These are phyloP conservation scores for Cephus pulcher DNA, from an alignment of 2,888 invertebrate genomes.

Conservation along the genomic window DNA sequence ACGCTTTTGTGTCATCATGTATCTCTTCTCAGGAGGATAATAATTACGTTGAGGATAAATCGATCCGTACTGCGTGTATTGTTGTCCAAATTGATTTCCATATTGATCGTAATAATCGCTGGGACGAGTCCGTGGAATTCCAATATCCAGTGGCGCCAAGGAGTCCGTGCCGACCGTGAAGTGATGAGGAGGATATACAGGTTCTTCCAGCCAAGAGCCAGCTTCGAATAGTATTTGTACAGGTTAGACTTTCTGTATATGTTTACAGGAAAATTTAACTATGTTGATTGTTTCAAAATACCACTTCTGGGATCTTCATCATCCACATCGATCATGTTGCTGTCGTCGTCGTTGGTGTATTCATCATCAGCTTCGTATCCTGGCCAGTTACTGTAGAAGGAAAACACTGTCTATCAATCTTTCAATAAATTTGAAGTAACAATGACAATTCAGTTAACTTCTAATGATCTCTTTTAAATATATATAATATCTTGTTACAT, in stretches of 20 bases:
- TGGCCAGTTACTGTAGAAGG: constrained; percentile 50
- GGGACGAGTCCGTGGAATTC: constrained; percentile 50
- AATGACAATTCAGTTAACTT: background rate
- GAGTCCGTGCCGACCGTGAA: constrained; percentile 36
- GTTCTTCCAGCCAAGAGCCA: constrained; percentile 53
- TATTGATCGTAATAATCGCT: constrained; percentile 53
- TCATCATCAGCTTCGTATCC: constrained; percentile 52
- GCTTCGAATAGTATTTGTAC: constrained; percentile 30
- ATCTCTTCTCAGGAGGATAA: constrained; percentile 58
- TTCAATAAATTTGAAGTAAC: constrained; percentile 1
- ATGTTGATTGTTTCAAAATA: constrained; percentile 22
- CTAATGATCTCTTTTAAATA: background rate
- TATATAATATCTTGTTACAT: too few relatives aligned
- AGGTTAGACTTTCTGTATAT: background rate
- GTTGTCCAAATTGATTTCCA: constrained; percentile 39
- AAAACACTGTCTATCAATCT: background rate
- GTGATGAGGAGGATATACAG: constrained; percentile 47
- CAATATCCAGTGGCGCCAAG: constrained; percentile 44
- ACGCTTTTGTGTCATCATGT: constrained; percentile 58
- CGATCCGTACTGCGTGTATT: constrained; percentile 50
- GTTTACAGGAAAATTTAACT: background rate
- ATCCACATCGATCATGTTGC: constrained; percentile 46
- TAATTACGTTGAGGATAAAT: constrained; percentile 48
- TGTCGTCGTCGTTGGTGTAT: constrained; percentile 56
- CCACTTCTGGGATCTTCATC: constrained; percentile 58